These are phyloP conservation scores for Thamnophis sirtalis DNA, from an alignment of 2,113 vertebrate species.

Conservation along the genomic window DNA sequence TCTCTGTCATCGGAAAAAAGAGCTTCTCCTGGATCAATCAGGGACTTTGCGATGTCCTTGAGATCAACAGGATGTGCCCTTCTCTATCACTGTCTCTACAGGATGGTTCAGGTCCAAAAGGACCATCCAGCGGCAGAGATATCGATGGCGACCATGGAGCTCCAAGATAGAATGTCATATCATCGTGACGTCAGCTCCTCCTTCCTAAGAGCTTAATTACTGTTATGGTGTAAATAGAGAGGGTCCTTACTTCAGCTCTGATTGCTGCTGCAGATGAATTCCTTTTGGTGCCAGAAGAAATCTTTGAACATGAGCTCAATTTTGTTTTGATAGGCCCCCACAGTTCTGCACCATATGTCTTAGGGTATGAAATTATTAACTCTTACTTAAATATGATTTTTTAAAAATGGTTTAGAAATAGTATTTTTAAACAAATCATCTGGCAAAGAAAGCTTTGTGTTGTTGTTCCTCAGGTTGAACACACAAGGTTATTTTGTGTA, in stretches of 20 bases:
- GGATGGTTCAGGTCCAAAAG: no score
- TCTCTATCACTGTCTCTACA: no score
- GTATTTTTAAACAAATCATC: neutral
- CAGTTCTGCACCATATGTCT: neutral
- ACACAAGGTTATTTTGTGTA: neutral
- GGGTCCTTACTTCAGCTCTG: neutral
- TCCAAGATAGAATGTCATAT: no score
- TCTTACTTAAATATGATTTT: neutral
- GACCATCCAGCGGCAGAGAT: no score
- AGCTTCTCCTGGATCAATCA: no score
- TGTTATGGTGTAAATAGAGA: neutral
- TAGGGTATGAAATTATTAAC: neutral
- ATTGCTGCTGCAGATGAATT: neutral
- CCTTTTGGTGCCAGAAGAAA: neutral
- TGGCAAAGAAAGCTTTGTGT: neutral
- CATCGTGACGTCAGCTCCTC: no score
- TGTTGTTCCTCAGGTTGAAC: neutral
- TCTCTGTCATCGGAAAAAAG: no score
- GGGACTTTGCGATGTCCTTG: no score
- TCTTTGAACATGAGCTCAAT: neutral
- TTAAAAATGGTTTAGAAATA: neutral
- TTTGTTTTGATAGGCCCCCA: neutral
- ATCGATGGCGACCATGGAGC: no score
- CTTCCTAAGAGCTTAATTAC: neutral
- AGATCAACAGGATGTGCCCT: no score